These are phyloP conservation scores for Chrysolina oricalcia DNA, from an alignment of 2,888 invertebrate genomes.

Conservation along the genomic window DNA sequence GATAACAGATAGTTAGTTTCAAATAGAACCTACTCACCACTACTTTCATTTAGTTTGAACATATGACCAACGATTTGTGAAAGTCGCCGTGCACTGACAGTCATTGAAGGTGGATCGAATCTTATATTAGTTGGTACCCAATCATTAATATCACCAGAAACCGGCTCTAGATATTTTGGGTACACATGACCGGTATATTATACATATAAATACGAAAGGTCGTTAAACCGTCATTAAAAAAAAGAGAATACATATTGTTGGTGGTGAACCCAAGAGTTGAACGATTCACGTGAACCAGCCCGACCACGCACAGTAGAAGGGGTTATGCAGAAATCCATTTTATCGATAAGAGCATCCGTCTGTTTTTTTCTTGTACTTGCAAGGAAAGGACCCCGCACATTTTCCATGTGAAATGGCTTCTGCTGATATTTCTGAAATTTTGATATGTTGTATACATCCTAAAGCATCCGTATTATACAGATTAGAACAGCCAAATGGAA, in stretches of 20 bases:
- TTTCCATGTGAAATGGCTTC: no score
- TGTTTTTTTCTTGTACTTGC: no score
- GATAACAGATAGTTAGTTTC: neutral
- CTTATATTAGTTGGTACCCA: neutral
- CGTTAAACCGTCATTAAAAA: neutral
- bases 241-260: neutral
- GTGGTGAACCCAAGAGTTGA: neutral
- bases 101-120: neutral
- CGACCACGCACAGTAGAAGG: neutral
- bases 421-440: no score
- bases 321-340: neutral
- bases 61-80: slow-evolving; percentile 8
- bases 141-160: neutral
- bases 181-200: neutral
- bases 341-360: no score
- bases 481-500: no score
- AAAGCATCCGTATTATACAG: no score
- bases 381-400: no score
- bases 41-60: neutral
- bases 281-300: neutral
- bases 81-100: slow-evolving; percentile 10
- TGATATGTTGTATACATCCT: no score
- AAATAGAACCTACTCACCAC: neutral
- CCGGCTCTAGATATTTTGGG: neutral
- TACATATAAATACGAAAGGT: neutral